Evolutionary conservation across 2,113 vertebrate species (phyloP), one percentile per base, ranked within the genome.

Genomic region (Pithys albifrons): DNA sequence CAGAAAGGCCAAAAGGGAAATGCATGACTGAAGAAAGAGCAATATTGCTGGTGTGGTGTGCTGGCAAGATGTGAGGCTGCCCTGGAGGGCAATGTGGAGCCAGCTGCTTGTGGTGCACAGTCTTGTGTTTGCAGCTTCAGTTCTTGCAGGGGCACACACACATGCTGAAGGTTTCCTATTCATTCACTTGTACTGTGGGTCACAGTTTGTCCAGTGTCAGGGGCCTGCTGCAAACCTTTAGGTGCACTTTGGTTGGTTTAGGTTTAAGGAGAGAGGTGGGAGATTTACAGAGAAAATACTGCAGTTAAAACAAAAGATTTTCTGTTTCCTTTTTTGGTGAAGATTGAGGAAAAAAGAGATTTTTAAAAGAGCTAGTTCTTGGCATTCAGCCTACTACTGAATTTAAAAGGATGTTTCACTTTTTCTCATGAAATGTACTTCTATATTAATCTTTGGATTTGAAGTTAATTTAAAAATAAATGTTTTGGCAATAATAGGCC

Each of bases 61-160:
- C 37, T 79, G 52, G 59, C 3, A 9, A 91, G 85, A 55, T 27
- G 45, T 1, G 5, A 41, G 35, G 33, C 39, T 69, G 70, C 39
- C 43, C 70, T 2, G 0, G 5, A 28, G 45, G 37, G 25, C 62
- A 46, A 29, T 4, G 8, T 33, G 83, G 46, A 80, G 31, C n/a
- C 7, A 23, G 81, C 52, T 35, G 65, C 61, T 81, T 1, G 0
- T 39, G 51, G 13, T 3, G 2, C 2, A 3, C 19, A 1, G 6
- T 24, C 49, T n/a, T 29, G 29, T n/a, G 33, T 69, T 46, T 55
- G 57, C 29, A 81, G 39, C 54, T 82, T 58, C 33, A 33, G 0
- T 45, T 91, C 64, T 77, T 74, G 39, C 4, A 51, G n/a, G 20
- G 33, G 29, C 72, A 37, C 43, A 3, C 4, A 41, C 17, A 14